phyloP scores from a whole-genome alignment of 2,888 invertebrate species.

The Crocallis elinguaria region DNA sequence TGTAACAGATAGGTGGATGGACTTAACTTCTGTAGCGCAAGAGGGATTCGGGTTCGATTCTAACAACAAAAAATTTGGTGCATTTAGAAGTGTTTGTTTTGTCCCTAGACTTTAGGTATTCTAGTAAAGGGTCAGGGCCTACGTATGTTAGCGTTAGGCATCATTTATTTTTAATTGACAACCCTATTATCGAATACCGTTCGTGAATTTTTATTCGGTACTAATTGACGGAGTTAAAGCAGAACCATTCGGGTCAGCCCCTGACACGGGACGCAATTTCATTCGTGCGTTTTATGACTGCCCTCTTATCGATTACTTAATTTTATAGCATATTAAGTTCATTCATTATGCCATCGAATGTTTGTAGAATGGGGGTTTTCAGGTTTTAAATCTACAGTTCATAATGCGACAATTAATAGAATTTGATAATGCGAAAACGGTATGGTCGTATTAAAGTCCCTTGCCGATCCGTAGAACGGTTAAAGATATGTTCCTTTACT shows the following conservation, averaged over 20 bases:
- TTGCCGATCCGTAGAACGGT: no score
- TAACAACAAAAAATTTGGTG: no score
- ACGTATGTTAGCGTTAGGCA: neutral
- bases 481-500: no score
- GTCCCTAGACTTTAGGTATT: no score
- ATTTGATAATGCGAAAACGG: no score
- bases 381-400: neutral
- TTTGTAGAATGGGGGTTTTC: neutral
- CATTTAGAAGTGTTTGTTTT: no score
- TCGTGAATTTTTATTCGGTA: slow-evolving; percentile 39
- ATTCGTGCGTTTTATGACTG: slow-evolving; percentile 21
- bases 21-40: no score
- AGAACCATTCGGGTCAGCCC: slow-evolving; percentile 27
- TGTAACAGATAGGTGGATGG: no score
- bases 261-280: slow-evolving; percentile 24
- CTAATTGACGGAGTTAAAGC: slow-evolving; percentile 40
- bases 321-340: slow-evolving; percentile 30
- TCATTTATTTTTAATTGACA: slow-evolving; percentile 1
- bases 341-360: slow-evolving; percentile 12
- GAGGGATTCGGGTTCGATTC: no score
- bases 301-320: slow-evolving; percentile 32
- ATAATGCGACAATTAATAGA: no score
- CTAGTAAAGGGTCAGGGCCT: no score
- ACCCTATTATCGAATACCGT: slow-evolving; percentile 28
- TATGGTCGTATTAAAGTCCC: no score